These are phyloP conservation scores for Macrocentrus cingulum DNA, from an alignment of 1,140 invertebrate genomes.

Conservation along the genomic window DNA sequence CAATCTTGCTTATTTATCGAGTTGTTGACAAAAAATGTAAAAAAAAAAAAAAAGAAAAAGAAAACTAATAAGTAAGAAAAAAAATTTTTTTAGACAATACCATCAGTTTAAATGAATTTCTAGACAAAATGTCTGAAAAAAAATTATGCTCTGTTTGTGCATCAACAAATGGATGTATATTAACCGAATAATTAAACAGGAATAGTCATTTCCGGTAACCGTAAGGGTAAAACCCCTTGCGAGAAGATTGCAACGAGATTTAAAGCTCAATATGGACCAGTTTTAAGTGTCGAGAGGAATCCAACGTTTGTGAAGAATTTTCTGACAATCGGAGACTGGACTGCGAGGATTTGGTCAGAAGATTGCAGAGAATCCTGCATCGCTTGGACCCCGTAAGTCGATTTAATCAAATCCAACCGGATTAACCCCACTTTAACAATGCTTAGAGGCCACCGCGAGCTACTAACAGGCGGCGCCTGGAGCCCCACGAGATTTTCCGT, in stretches of 20 bases:
- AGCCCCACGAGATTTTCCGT: slow-evolving; percentile 86
- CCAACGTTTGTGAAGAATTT: slow-evolving; percentile 90
- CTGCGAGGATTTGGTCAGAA: slow-evolving; percentile 88
- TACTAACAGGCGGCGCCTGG: slow-evolving; percentile 84
- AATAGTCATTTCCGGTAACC: slow-evolving; percentile 78
- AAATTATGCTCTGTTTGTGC: no score
- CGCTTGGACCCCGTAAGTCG: slow-evolving; percentile 83
- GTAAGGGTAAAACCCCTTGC: slow-evolving; percentile 78
- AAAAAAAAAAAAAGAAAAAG: no score
- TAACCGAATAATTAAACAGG: slow-evolving; percentile 48
- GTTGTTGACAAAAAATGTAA: no score
- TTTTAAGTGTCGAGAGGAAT: slow-evolving; percentile 83
- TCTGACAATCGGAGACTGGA: slow-evolving; percentile 90
- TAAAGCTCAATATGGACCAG: slow-evolving; percentile 81
- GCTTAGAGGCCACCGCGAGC: slow-evolving; percentile 62
- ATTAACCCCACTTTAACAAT: no score
- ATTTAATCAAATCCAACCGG: no score
- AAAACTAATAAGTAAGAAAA: no score
- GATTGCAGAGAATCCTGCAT: slow-evolving; percentile 89
- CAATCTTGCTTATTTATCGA: no score
- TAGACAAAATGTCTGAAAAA: no score
- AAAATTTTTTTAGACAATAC: no score
- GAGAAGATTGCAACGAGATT: slow-evolving; percentile 80
- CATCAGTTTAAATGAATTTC: no score
- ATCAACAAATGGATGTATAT: no score